These are phyloP conservation scores for Fregata magnificens DNA, from an alignment of 2,113 vertebrate genomes.

Conservation along the genomic window DNA sequence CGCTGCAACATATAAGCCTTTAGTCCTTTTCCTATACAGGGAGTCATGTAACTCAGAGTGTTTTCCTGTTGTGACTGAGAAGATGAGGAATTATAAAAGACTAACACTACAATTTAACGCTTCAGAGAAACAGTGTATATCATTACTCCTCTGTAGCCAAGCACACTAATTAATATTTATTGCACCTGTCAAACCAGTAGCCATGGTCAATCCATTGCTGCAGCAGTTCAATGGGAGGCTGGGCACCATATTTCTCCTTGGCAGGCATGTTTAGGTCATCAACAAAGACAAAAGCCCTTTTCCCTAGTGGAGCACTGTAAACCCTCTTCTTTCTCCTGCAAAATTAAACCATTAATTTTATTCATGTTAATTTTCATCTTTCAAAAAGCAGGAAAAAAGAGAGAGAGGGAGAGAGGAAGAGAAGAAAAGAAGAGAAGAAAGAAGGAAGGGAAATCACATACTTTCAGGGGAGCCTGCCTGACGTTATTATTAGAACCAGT, in stretches of 20 bases:
- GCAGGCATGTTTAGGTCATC: constrained; percentile 84
- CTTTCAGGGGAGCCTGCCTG: constrained; percentile 52
- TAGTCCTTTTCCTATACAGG: constrained; percentile 63
- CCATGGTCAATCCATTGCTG: constrained; percentile 80
- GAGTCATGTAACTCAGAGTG: constrained; percentile 65
- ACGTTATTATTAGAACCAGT: constrained; percentile 72
- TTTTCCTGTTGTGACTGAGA: constrained; percentile 79
- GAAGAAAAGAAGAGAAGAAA: not conserved
- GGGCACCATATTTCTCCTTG: constrained; percentile 81
- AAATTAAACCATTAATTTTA: constrained; percentile 80
- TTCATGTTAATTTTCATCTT: constrained; percentile 75
- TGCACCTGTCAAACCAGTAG: constrained; percentile 84
- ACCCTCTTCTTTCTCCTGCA: constrained; percentile 70
- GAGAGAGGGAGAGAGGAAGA: not conserved
- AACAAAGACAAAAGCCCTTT: constrained; percentile 79
- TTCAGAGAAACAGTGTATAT: constrained; percentile 81
- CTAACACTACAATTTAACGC: constrained; percentile 86
- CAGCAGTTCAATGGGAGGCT: constrained; percentile 81
- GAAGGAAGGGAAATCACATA: constrained; percentile 32
- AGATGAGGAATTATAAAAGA: constrained; percentile 80
- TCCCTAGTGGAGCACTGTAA: constrained; percentile 63
- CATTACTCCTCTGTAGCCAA: constrained; percentile 81
- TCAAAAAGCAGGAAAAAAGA: constrained; percentile 54
- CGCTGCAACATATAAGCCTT: constrained; percentile 64
- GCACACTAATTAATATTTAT: constrained; percentile 89